Conservation (phyloP, 2,113 vertebrate species). For the Myocastor coypus region DNA sequence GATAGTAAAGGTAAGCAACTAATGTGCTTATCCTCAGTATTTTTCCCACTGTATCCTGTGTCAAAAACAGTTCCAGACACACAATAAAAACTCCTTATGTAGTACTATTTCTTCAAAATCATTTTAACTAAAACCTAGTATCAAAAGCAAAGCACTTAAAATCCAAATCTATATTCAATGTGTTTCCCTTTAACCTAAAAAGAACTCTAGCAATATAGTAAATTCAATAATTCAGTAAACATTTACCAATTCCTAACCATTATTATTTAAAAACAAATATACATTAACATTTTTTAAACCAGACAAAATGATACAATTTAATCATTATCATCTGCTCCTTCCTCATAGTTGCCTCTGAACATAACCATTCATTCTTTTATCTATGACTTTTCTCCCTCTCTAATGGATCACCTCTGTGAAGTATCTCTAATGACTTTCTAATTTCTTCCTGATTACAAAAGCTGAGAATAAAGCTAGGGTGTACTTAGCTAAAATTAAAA, state of each 20-base stretch:
- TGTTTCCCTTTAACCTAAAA: constrained; percentile 36
- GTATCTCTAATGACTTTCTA: background rate
- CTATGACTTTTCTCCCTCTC: constrained; percentile 3
- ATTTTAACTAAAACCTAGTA: constrained; percentile 35
- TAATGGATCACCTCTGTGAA: background rate
- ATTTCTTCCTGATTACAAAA: constrained; percentile 35
- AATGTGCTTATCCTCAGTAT: background rate
- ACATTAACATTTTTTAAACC: constrained; percentile 12
- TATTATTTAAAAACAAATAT: constrained; percentile 57
- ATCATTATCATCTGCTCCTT: background rate
- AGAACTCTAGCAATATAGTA: constrained; percentile 56
- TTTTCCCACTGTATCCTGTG: background rate
- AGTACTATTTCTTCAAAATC: background rate
- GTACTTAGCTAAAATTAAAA: background rate
- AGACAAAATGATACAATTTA: background rate
- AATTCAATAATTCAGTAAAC: constrained; percentile 47
- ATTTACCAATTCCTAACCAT: constrained; percentile 30
- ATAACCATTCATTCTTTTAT: background rate
- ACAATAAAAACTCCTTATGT: background rate
- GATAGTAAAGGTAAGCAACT: background rate
- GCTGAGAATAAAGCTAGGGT: background rate
- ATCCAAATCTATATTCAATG: constrained; percentile 20
- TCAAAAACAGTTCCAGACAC: background rate
- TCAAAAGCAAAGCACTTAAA: background rate
- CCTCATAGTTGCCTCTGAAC: background rate